Evolutionary conservation across 53 echinoderm and acorn worm species (phyloP).

Genomic region (Holothuria leucospilota): DNA sequence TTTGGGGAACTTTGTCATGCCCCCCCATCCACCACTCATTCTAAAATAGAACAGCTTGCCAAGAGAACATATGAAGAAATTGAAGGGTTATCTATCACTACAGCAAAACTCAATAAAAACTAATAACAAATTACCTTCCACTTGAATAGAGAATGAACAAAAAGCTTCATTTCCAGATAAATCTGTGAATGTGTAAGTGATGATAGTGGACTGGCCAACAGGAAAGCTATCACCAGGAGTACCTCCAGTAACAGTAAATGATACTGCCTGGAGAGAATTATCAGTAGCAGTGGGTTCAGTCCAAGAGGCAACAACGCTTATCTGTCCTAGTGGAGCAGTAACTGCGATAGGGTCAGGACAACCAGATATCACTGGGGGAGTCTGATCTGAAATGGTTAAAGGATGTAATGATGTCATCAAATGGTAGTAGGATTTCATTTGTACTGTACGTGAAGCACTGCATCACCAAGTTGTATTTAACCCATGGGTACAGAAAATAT

Average conservation of each 20-base stretch:
- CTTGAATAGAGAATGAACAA: slow-evolving; percentile 52
- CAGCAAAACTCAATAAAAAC: too few relatives aligned
- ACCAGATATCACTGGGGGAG: slow-evolving; percentile 50
- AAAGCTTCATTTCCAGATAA: slow-evolving; percentile 40
- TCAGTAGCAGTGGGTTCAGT: slow-evolving; percentile 42
- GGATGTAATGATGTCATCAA: too few relatives aligned
- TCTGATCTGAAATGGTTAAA: background rate
- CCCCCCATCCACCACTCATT: too few relatives aligned
- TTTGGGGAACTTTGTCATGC: too few relatives aligned
- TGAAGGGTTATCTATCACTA: too few relatives aligned
- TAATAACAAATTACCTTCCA: slow-evolving; percentile 20
- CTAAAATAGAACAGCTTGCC: too few relatives aligned
- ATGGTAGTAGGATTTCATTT: too few relatives aligned
- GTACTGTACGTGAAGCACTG: too few relatives aligned
- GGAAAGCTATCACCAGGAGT: slow-evolving; percentile 42
- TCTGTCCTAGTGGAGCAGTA: slow-evolving; percentile 39
- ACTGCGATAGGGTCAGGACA: slow-evolving; percentile 45
- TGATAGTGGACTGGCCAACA: slow-evolving; percentile 38
- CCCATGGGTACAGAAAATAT: too few relatives aligned
- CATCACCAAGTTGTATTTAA: too few relatives aligned
- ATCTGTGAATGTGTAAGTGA: slow-evolving; percentile 68
- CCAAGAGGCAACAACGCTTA: background rate
- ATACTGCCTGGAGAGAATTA: slow-evolving; percentile 3
- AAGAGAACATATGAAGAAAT: too few relatives aligned
- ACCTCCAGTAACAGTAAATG: background rate